These are phyloP conservation scores for Coturnix japonica DNA, from an alignment of 2,113 vertebrate genomes.

Conservation along the genomic window DNA sequence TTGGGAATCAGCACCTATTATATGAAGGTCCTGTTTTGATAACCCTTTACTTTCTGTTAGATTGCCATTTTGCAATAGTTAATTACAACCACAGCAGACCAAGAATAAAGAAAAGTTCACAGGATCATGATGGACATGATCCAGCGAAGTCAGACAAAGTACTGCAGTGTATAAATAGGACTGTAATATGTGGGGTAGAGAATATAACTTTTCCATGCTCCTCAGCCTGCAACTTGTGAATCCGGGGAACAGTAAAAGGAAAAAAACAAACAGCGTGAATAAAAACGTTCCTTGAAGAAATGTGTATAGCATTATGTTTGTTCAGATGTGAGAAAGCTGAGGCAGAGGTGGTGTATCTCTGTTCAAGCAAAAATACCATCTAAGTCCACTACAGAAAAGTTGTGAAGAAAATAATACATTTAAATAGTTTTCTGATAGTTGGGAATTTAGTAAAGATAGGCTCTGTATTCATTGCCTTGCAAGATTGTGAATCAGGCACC, in stretches of 20 bases:
- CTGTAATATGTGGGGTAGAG: not conserved
- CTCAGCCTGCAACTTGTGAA: not conserved
- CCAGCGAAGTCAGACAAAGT: not conserved
- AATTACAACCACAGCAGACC: not conserved
- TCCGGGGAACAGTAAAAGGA: not conserved
- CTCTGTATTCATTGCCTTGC: not conserved
- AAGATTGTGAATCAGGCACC: not conserved
- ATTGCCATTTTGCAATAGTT: not conserved
- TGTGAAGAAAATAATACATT: not conserved
- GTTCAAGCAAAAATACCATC: not conserved
- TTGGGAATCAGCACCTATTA: not conserved
- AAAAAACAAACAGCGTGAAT: not conserved
- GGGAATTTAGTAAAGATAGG: not conserved
- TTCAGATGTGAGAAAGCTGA: not conserved
- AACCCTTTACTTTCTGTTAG: not conserved
- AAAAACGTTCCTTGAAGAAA: not conserved
- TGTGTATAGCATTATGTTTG: not conserved
- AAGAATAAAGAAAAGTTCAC: not conserved
- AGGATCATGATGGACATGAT: not conserved
- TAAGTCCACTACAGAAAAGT: not conserved
- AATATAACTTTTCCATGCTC: fast-evolving
- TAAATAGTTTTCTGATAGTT: not conserved
- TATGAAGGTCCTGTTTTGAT: not conserved
- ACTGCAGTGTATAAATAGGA: not conserved
- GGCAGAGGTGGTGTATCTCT: not conserved